Conservation (phyloP, 1,140 invertebrate genomes). For the Cherax destructor region DNA sequence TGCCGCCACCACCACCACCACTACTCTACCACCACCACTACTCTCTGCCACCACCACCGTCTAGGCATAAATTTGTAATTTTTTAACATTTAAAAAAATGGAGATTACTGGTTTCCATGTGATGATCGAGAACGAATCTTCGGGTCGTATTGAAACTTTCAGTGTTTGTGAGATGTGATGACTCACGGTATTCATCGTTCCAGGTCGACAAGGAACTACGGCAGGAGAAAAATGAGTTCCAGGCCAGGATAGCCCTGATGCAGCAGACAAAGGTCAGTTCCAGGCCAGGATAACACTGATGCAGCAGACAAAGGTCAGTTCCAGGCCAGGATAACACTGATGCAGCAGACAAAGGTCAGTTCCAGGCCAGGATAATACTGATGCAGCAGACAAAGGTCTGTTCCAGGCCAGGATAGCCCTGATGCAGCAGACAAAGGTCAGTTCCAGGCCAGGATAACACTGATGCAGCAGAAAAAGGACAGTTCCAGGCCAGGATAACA, state of each 20-base stretch:
- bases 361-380: slow-evolving; percentile 18
- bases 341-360: slow-evolving; percentile 30
- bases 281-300: slow-evolving; percentile 13
- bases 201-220: slow-evolving; percentile 37
- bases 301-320: slow-evolving; percentile 43
- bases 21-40: no score
- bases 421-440: slow-evolving; percentile 38
- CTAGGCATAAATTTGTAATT: no score
- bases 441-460: no score
- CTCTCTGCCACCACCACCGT: no score
- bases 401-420: slow-evolving; percentile 31
- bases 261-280: slow-evolving; percentile 40
- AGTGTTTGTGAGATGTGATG: no score
- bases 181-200: neutral
- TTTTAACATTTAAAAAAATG: no score
- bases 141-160: no score
- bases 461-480: no score
- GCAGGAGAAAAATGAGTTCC: slow-evolving; percentile 47
- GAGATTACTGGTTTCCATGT: no score
- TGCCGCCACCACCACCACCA: no score
- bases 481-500: no score
- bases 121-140: no score
- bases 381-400: slow-evolving; percentile 16
- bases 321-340: slow-evolving; percentile 27
- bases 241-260: slow-evolving; percentile 37